Evolutionary conservation across 1,140 invertebrate genomes (phyloP), one percentile per base, ranked within the genome.

Genomic region (Tigriopus japonicus): DNA sequence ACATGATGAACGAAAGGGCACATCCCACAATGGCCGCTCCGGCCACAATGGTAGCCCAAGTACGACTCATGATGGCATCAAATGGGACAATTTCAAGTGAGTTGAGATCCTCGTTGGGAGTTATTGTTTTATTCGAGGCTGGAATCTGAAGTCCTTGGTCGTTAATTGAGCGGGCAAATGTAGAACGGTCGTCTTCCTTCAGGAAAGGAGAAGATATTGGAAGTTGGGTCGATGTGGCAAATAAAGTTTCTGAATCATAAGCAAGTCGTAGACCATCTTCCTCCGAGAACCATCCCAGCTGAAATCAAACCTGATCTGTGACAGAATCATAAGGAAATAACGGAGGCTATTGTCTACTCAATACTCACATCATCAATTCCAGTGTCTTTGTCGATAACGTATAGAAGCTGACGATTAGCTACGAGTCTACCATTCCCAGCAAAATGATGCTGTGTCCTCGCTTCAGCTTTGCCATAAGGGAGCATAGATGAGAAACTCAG

Each of bases 221-320:
- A 35, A 35, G 28, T 35, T 35, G 28, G 28, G 28, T 69, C 65
- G n/a, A 70, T 42, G n/a, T 65, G 55, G 12, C 28, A 35, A 35
- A 35, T 9, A 35, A 35, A 9, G 28, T 35, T 5, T 35, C 28
- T 9, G 28, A 35, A 35, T 9, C 28, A 35, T 35, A 35, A 3
- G 28, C 28, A 35, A 35, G 28, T 9, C 28, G 3, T 3, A 70
- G 49, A 3, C 69, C 69, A 42, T 66, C 55, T 43, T 67, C 67
- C 14, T 62, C 59, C 0, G 69, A 69, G 54, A 67, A 70, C 62
- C 67, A 68, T 12, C 69, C 69, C 19, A 68, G 59, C 68, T 69
- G 40, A 43, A 56, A 63, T 21, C 3, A 35, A 35, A 35, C 28
- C 28, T n/a, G n/a, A 35, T 35, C 9, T 35, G 3, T 35, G 9